Evolutionary conservation across 2,113 vertebrate species (phyloP), one percentile per base, ranked within the genome.

Genomic region (Pyxicephalus adspersus): DNA sequence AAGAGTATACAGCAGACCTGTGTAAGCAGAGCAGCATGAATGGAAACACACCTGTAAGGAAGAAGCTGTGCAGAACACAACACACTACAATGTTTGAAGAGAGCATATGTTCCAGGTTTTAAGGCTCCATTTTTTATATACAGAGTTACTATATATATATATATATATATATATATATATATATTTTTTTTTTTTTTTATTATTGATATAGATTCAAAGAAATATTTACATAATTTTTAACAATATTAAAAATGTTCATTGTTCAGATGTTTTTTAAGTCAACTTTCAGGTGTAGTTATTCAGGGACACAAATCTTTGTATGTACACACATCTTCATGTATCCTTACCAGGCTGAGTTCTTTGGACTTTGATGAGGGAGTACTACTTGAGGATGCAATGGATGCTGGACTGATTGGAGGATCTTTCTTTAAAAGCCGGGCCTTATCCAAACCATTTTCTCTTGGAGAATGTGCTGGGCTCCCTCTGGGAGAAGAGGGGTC

Each of bases 351-450:
- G 91, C 95, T 95, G 86, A 97, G 96, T 92, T 99, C 98, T 96
- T 99, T 99, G 94, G 96, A 96, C 92, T 99, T 99, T 84, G 97
- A 98, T 80, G 98, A 99, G 75, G 97, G 97, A 83, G 97, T 99
- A 89, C 98, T 99, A 86, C 98, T 98, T 50, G 98, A 99, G 23
- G 98, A 99, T 4, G 98, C 98, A 84, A 99, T 96, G 4, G 98
- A 99, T 0, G 98, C 97, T 0, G 98, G 98, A 86, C 98, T 99
- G 87, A 97, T 96, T 2, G 98, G 97, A 0, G 97, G 96, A 89
- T 99, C 98, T 88, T 99, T 99, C 91, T 99, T 99, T 83, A 95
- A 92, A 79, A 97, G 93, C 63, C 97, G 95, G 29, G 95, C 93
- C 90, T 99, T 99, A 86, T 99, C 97, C 25, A 99, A 94, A 86